Evolutionary conservation across 1,140 invertebrate species (phyloP).

Genomic region (Lepidurus couesii): DNA sequence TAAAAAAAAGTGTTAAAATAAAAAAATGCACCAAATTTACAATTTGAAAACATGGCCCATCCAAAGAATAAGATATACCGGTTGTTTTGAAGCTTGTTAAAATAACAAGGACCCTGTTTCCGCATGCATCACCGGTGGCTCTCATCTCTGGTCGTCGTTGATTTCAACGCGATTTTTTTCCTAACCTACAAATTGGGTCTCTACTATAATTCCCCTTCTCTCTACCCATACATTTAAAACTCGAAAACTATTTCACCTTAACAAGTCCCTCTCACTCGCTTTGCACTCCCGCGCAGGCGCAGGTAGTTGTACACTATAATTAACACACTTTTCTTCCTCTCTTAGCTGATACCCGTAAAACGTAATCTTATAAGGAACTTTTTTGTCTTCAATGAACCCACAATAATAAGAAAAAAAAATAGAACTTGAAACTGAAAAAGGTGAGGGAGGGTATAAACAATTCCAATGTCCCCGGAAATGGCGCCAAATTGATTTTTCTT

Average conservation of each 20-base stretch:
- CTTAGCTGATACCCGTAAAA: constrained; percentile 19
- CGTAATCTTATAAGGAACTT: constrained; percentile 12
- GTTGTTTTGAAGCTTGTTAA: not conserved
- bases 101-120: constrained; percentile 18
- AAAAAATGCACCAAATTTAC: not conserved
- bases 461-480: not conserved
- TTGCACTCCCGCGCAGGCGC: too few species aligned
- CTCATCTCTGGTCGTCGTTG: constrained; percentile 1
- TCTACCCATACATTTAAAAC: not conserved
- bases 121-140: constrained; percentile 20
- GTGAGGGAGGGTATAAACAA: not conserved
- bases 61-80: constrained; percentile 14
- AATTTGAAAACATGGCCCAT: not conserved
- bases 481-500: not conserved
- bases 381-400: not conserved
- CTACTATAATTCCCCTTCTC: not conserved
- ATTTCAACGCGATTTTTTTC: not conserved
- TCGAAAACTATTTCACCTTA: not conserved
- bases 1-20: not conserved
- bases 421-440: not conserved
- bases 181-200: too few species aligned
- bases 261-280: too few species aligned
- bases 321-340: not conserved
- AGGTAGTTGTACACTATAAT: too few species aligned
- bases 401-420: not conserved